Percentiles rank a stretch among this genome's conserved stretches.
Evolutionary conservation across 2,797 vertebrate species (phyloP).

Genomic region (Schizothorax lantsangensis): DNA sequence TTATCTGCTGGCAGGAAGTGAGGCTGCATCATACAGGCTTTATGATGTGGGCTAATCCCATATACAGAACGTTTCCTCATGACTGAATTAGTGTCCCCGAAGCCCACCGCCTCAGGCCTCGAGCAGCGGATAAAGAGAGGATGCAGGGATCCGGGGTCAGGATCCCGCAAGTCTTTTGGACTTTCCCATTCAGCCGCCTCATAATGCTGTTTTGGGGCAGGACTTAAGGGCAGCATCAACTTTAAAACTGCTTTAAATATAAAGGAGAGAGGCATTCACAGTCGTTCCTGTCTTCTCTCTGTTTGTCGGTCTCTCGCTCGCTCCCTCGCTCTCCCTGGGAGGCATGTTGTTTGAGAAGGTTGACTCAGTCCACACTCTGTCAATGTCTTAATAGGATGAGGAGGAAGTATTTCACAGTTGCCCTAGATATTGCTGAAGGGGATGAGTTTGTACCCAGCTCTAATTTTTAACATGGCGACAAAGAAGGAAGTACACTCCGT

Average conservation of each 20-base stretch:
- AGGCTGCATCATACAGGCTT: conserved; percentile 38
- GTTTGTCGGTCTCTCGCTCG: not conserved
- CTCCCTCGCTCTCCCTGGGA: conserved; percentile 21
- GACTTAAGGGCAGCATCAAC: conserved; percentile 16
- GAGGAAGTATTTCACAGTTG: conserved; percentile 30
- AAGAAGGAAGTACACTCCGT: not conserved
- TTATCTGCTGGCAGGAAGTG: conserved; percentile 42
- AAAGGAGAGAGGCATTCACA: conserved; percentile 2
- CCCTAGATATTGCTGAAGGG: conserved; percentile 34
- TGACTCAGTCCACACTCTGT: conserved; percentile 40
- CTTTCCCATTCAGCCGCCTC: not conserved
- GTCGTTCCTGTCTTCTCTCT: not conserved
- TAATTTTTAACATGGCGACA: not conserved
- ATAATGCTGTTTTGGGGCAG: not conserved
- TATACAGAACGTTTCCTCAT: conserved; percentile 22
- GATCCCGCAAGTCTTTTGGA: not conserved
- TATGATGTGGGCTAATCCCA: conserved; percentile 30
- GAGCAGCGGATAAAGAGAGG: conserved; percentile 45
- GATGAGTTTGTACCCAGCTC: conserved; percentile 14
- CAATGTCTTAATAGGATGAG: conserved; percentile 23
- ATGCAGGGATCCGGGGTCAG: not conserved
- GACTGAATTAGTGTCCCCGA: conserved; percentile 45
- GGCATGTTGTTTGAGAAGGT: conserved; percentile 35
- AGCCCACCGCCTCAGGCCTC: conserved; percentile 22
- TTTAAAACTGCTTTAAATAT: conserved; percentile 32